These are phyloP conservation scores for human DNA, from an alignment of 2,113 vertebrate genomes.

Conservation along the genomic window DNA sequence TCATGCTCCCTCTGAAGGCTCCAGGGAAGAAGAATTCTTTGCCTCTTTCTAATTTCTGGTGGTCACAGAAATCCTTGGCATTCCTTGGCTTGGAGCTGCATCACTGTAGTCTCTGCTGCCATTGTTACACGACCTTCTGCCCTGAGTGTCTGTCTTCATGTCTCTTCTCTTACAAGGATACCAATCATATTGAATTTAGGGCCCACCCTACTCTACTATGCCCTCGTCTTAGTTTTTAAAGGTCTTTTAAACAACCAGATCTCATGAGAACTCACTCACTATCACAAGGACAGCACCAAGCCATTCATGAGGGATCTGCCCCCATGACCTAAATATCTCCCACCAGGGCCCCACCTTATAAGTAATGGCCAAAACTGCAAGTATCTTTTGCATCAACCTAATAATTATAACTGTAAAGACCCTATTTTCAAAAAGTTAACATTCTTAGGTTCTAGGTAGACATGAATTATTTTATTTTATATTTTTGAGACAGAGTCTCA, in stretches of 20 bases:
- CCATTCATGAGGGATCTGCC: no score
- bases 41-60: background rate
- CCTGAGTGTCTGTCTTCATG: background rate
- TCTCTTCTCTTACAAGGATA: background rate
- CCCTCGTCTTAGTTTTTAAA: background rate
- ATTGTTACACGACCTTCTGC: background rate
- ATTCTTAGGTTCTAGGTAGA: background rate
- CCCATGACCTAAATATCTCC: no score
- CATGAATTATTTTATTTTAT: background rate
- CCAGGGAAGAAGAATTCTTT: background rate
- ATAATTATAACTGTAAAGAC: background rate
- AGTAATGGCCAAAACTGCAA: no score
- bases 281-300: no score
- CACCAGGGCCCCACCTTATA: no score
- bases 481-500: no score
- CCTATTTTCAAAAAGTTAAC: background rate
- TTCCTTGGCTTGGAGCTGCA: no score
- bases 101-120: background rate
- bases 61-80: background rate
- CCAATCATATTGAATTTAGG: background rate
- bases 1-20: background rate
- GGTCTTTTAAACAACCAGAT: no score
- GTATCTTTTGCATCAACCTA: no score
- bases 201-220: background rate
- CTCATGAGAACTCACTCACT: no score